phyloP scores from a whole-genome alignment of 2,113 vertebrate genomes.

The Crotalus tigris region DNA sequence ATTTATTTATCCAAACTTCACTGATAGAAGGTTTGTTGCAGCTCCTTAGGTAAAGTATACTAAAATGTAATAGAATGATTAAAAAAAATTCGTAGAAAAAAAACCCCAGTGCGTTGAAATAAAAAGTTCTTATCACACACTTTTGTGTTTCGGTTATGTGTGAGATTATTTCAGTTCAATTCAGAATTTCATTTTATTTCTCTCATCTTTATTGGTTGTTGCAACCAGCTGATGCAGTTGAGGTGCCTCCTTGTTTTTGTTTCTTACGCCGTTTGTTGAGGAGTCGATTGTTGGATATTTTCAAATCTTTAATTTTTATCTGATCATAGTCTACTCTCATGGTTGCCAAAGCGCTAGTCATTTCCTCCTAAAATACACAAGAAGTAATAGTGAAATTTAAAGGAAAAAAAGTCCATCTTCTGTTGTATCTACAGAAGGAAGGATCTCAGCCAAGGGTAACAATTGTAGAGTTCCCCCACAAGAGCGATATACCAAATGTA shows the following conservation, averaged over 20 bases:
- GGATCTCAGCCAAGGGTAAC: not conserved
- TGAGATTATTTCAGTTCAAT: not conserved
- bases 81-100: conserved; percentile 8
- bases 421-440: not conserved
- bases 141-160: not conserved
- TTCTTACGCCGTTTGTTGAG: conserved; percentile 94
- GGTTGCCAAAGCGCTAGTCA: conserved; percentile 96
- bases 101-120: conserved; percentile 28
- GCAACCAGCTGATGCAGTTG: conserved; percentile 72
- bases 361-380: conserved; percentile 83
- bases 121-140: conserved; percentile 19
- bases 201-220: conserved; percentile 75
- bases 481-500: not conserved
- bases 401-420: not conserved
- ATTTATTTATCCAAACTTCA: conserved; percentile 23
- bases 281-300: conserved; percentile 92
- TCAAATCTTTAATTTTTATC: conserved; percentile 96
- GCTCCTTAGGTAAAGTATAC: conserved; percentile 20
- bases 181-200: conserved; percentile 8
- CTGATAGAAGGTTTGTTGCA: conserved; percentile 12
- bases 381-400: not conserved
- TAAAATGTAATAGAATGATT: conserved; percentile 31
- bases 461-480: not conserved
- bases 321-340: conserved; percentile 98
- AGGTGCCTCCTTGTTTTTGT: conserved; percentile 78